Evolutionary conservation across 2,797 vertebrate species (phyloP).

Genomic region (Sebastes diaconus): DNA sequence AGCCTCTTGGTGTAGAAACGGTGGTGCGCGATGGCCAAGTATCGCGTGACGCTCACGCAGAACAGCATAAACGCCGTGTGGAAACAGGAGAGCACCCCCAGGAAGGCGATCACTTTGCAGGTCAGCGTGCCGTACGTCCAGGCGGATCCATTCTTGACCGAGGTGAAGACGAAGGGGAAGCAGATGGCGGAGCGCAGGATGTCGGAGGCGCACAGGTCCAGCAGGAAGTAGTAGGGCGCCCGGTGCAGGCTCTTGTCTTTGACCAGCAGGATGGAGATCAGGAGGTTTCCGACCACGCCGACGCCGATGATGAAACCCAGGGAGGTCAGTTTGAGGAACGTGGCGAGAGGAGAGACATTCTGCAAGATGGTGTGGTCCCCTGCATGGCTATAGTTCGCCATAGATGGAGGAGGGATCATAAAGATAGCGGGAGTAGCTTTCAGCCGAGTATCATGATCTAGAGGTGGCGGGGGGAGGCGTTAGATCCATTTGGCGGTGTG

Average conservation of each 20-base stretch:
- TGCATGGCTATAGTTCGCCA: slow-evolving; percentile 99
- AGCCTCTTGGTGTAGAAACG: slow-evolving; percentile 99
- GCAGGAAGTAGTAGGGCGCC: slow-evolving; percentile 98
- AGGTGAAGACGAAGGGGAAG: slow-evolving; percentile 99
- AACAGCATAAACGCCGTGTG: slow-evolving; percentile 99
- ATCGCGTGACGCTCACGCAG: slow-evolving; percentile 98
- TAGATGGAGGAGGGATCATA: slow-evolving; percentile 99
- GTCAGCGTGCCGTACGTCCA: slow-evolving; percentile 98
- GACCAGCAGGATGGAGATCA: slow-evolving; percentile 99
- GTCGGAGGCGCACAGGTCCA: slow-evolving; percentile 99
- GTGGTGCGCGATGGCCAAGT: slow-evolving; percentile 98
- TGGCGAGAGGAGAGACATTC: slow-evolving; percentile 99
- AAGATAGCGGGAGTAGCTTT: slow-evolving; percentile 92
- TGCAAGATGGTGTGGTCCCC: slow-evolving; percentile 99
- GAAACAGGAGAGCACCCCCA: slow-evolving; percentile 99
- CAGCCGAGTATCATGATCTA: slow-evolving; percentile 99
- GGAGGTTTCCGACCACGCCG: slow-evolving; percentile 98
- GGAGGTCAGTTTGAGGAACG: slow-evolving; percentile 99
- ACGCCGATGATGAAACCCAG: slow-evolving; percentile 99
- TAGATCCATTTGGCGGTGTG: slow-evolving; percentile 96
- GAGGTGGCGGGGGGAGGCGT: slow-evolving; percentile 91
- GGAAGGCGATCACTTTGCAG: slow-evolving; percentile 99
- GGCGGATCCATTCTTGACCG: slow-evolving; percentile 97
- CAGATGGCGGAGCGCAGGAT: slow-evolving; percentile 99
- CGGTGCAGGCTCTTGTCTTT: slow-evolving; percentile 99